Evolutionary conservation across 2,113 vertebrate species (phyloP).

Genomic region (Sorex araneus): DNA sequence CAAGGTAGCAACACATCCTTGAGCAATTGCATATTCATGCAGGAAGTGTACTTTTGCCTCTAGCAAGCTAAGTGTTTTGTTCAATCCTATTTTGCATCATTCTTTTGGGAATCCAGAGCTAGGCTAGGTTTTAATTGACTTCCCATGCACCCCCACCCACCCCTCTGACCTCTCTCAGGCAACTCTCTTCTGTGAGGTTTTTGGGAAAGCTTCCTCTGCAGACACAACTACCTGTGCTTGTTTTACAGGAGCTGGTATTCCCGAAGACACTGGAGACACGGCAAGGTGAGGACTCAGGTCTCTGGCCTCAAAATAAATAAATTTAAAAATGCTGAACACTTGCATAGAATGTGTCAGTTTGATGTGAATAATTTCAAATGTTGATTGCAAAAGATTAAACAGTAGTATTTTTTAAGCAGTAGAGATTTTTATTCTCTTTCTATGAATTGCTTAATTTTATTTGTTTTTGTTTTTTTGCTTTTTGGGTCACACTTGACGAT

Average conservation of each 20-base stretch:
- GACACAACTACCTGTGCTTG: conserved; percentile 22
- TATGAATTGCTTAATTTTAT: conserved; percentile 37
- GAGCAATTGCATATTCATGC: not conserved
- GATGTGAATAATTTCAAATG: conserved; percentile 47
- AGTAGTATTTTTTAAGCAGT: not conserved
- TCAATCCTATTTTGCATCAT: not conserved
- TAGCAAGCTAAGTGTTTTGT: not conserved
- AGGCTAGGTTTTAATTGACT: not conserved
- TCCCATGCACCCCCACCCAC: not conserved
- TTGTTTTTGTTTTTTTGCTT: no score
- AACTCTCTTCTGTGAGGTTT: not conserved
- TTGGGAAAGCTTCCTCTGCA: conserved; percentile 54
- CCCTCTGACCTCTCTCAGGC: not conserved
- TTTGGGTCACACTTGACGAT: no score
- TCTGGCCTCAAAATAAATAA: not conserved
- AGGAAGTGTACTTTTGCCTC: not conserved
- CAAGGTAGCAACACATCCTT: not conserved
- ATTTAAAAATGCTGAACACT: no score
- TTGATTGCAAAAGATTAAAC: conserved; percentile 3
- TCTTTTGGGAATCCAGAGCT: not conserved
- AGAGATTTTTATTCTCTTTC: not conserved
- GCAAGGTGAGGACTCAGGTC: conserved; percentile 44
- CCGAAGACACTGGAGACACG: no score
- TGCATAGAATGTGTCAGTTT: conserved; percentile 34
- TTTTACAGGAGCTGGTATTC: conserved; percentile 45